Evolutionary conservation across 1,140 invertebrate genomes (phyloP), one percentile per base, ranked within the genome.

Genomic region (Matsumurasca onukii): DNA sequence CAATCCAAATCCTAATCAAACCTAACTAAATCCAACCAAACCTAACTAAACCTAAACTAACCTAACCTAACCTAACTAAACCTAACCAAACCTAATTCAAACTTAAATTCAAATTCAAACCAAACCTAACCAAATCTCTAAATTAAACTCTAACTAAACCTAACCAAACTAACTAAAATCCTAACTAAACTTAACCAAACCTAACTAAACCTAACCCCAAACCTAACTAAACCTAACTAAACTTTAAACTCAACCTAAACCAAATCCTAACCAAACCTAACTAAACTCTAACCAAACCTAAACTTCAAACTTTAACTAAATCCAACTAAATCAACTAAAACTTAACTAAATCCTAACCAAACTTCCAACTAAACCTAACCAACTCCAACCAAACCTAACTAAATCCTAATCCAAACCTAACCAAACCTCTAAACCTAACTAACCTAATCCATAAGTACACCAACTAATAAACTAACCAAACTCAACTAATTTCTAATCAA

Each of bases 161-260:
- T 68, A 74, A 74, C 67, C 59, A 12, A 68, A 67, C 67, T 24
- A 17, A 68, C 27, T 52, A 52, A 17, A 25, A 67, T 52, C 66
- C 12, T 66, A 67, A 52, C 66, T 61, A 72, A 71, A 72, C 69
- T 31, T 70, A 72, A 67, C 67, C 48, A 27, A 70, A 65, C 71
- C 67, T 45, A 67, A 72, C 70, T 71, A 70, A 72, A 72, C 71
- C 71, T 69, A 72, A 72, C 71, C 71, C 75, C 74, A 73, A 76
- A 74, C 74, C 69, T 67, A 74, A 76, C 76, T 68, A 68, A 77
- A 75, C 73, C 70, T 73, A 76, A 74, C 76, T 74, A 69, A 75
- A 76, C 68, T 71, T 71, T n/a, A n/a, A 76, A 72, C 74, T 71
- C 66, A 76, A 76, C 76, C 71, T 73, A 75, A 73, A 66, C 72